phyloP scores from a whole-genome alignment of 2,113 vertebrate species.

The Piprites chloris region DNA sequence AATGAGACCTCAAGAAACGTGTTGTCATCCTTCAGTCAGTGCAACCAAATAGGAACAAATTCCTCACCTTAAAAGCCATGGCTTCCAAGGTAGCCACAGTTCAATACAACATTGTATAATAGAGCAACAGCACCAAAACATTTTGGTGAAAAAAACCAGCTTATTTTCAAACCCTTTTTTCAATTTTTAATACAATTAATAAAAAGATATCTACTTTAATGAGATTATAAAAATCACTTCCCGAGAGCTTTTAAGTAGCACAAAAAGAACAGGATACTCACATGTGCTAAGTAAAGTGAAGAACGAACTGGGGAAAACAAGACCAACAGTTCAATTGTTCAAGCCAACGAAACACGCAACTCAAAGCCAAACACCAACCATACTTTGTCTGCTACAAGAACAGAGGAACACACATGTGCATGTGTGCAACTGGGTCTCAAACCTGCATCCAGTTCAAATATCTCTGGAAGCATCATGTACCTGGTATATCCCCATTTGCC shows the following conservation, averaged over 20 bases:
- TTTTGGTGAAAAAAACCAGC: background rate
- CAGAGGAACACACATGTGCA: background rate
- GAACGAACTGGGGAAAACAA: background rate
- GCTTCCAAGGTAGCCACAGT: background rate
- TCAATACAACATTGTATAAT: background rate
- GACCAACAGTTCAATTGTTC: background rate
- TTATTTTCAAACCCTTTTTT: background rate
- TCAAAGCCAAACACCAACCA: background rate
- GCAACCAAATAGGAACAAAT: slow-evolving; percentile 20
- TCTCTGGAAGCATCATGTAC: background rate
- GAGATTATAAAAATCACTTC: background rate
- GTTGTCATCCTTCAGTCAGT: background rate
- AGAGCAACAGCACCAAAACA: background rate
- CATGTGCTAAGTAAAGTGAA: background rate
- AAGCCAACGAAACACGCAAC: background rate
- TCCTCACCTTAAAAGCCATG: background rate
- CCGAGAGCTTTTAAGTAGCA: background rate
- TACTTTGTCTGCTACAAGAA: background rate
- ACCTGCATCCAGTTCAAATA: background rate
- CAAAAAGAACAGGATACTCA: background rate
- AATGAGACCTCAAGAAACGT: background rate
- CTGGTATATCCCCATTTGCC: background rate
- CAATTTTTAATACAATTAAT: background rate
- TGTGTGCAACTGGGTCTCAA: rapidly evolving
- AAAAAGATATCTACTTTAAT: background rate